Percentiles rank a stretch among this genome's conserved stretches.
Conservation (phyloP, 1,140 invertebrate genomes). For the Drosophila mayri region DNA sequence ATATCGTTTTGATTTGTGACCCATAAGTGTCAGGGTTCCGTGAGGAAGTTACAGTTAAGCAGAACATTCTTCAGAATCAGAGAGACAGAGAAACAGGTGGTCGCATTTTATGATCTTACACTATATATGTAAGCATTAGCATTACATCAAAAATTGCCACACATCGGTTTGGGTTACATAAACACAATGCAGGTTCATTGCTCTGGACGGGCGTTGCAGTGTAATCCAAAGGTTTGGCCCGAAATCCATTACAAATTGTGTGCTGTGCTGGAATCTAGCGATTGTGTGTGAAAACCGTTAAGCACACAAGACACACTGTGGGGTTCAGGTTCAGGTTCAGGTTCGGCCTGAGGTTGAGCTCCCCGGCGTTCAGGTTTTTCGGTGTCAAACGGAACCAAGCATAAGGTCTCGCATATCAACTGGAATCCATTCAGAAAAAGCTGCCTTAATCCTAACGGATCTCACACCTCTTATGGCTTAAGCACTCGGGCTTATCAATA, state of each 20-base stretch:
- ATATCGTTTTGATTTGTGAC: slow-evolving; percentile 34
- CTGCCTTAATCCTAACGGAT: slow-evolving; percentile 53
- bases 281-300: slow-evolving; percentile 74
- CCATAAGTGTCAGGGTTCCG: slow-evolving; percentile 35
- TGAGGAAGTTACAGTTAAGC: slow-evolving; percentile 40
- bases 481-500: slow-evolving; percentile 42
- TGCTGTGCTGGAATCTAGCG: slow-evolving; percentile 36
- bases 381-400: slow-evolving; percentile 34
- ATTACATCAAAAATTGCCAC: slow-evolving; percentile 47
- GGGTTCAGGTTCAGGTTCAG: slow-evolving; percentile 42
- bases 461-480: slow-evolving; percentile 29
- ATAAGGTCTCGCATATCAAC: slow-evolving; percentile 34
- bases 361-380: slow-evolving; percentile 39
- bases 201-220: slow-evolving; percentile 28
- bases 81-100: background rate
- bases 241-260: slow-evolving; percentile 67
- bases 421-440: slow-evolving; percentile 21
- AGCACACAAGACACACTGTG: slow-evolving; percentile 25
- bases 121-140: slow-evolving; percentile 23
- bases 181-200: slow-evolving; percentile 68
- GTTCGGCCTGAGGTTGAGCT: slow-evolving; percentile 38
- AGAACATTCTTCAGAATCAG: slow-evolving; percentile 16
- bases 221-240: slow-evolving; percentile 32
- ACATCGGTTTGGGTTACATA: slow-evolving; percentile 31
- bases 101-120: slow-evolving; percentile 27